Evolutionary conservation across 2,113 vertebrate species (phyloP), one percentile per base, ranked within the genome.

Genomic region (Ammodytes marinus): DNA sequence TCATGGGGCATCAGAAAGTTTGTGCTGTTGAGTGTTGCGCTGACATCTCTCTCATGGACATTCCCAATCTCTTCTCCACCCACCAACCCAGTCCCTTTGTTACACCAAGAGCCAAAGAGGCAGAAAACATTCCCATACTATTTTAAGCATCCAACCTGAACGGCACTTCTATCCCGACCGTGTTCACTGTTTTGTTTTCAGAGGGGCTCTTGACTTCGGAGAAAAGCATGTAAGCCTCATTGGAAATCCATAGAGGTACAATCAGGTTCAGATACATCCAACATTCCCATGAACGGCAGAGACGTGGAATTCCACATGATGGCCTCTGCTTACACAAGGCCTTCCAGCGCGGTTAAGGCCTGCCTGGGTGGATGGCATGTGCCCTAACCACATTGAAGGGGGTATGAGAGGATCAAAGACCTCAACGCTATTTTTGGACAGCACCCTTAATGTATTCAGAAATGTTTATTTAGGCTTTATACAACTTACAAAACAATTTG

Each of bases 401-500:
- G 82, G 87, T 87, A 85, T 40, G 61, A 89, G 84, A 92, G 79
- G 82, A 90, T 89, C 90, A 87, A 92, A 89, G 87, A 85, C 82
- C 90, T 84, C 66, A n/a, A 45, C 90, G 90, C 89, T 92, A 93
- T 93, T 94, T 91, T 92, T 91, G 86, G 89, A 89, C 78, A 84
- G 78, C 73, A 91, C 80, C 84, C 86, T 92, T 93, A 90, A 90
- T 92, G 89, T 88, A 86, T 93, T 90, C 83, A 91, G 87, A 91
- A 81, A 84, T 93, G 93, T 94, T 93, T 94, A 92, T 94, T 92
- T 89, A 92, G 92, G 88, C 90, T 92, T 93, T 92, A 85, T 94
- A 82, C 86, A 91, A 90, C 86, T 89, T 88, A 87, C 86, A 82
- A 90, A 92, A 91, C 86, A 90, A 91, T 90, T 89, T 90, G 87